Percentiles rank a stretch among this genome's conserved stretches.
These are phyloP conservation scores for Drosophila leonis DNA, from an alignment of 2,888 invertebrate genomes.

Conservation along the genomic window DNA sequence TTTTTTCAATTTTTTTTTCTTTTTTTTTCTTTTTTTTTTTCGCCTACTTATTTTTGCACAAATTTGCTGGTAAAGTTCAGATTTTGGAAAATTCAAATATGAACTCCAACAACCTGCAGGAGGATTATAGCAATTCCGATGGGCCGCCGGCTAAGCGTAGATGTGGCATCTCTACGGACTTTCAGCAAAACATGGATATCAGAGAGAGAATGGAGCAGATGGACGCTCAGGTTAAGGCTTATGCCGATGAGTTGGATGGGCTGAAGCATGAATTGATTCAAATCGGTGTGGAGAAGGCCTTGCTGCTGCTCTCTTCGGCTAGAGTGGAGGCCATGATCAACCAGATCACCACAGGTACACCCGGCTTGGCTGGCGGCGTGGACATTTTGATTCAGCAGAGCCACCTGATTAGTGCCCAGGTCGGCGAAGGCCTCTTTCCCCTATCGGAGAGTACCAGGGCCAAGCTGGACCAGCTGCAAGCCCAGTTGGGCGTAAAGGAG, in stretches of 20 bases:
- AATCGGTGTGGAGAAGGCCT: neutral
- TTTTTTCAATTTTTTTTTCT: neutral
- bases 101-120: neutral
- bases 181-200: neutral
- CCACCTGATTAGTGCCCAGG: neutral
- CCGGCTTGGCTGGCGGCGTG: fast-evolving
- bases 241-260: fast-evolving
- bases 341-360: neutral
- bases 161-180: too few species aligned
- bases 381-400: too few species aligned
- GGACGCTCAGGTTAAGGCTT: fast-evolving
- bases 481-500: neutral
- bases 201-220: fast-evolving
- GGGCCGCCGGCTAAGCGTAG: neutral
- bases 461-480: neutral
- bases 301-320: neutral
- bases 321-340: neutral
- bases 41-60: neutral
- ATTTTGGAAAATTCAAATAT: neutral
- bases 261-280: neutral
- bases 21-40: neutral
- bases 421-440: neutral
- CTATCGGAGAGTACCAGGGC: neutral
- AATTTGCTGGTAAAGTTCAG: too few species aligned
- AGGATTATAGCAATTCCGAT: neutral